phyloP scores from a whole-genome alignment of 2,888 invertebrate genomes.

The Synanthedon myopaeformis region DNA sequence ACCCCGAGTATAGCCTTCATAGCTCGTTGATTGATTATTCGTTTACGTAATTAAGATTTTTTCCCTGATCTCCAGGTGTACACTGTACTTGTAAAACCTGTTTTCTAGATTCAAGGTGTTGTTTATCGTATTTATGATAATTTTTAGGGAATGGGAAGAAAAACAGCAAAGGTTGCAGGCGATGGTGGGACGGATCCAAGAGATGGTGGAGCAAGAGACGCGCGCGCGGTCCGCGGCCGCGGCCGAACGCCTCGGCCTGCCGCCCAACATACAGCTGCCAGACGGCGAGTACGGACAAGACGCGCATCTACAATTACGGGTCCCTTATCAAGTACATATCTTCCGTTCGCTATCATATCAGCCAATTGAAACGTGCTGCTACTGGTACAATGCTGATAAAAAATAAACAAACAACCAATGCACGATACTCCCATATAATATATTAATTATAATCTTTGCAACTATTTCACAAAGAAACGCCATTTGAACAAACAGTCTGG shows the following conservation, averaged over 20 bases:
- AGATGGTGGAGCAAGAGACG: constrained; percentile 66
- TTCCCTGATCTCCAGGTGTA: too few species aligned
- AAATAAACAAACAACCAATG: too few species aligned
- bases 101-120: too few species aligned
- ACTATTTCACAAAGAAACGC: too few species aligned
- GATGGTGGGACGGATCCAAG: constrained; percentile 67
- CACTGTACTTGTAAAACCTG: too few species aligned
- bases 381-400: background rate
- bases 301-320: constrained; percentile 72
- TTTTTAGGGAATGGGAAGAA: constrained; percentile 78
- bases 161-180: constrained; percentile 67
- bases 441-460: too few species aligned
- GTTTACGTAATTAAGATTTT: too few species aligned
- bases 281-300: constrained; percentile 75
- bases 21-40: too few species aligned
- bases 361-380: background rate
- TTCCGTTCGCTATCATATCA: background rate
- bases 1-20: too few species aligned
- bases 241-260: constrained; percentile 66
- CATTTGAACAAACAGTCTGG: too few species aligned
- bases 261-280: constrained; percentile 74
- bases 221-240: constrained; percentile 62
- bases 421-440: too few species aligned
- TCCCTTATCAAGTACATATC: constrained; percentile 71
- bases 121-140: constrained; percentile 3